Evolutionary conservation across 2,797 vertebrate species (phyloP).

Genomic region (Hephaestus fuliginosus): DNA sequence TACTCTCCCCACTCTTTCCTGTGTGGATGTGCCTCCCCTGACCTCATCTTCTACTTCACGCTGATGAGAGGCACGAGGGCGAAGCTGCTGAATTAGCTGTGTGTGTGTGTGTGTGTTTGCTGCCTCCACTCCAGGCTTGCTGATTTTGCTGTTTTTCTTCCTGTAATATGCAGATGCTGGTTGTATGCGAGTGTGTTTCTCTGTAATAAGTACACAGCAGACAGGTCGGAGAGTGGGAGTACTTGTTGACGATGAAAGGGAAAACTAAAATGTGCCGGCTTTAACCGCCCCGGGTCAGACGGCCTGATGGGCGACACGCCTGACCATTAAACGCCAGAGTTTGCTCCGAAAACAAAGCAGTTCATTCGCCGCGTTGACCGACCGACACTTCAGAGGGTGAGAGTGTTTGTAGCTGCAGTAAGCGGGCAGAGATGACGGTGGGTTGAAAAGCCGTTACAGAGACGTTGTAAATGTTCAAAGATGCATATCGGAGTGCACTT

Average conservation of each 20-base stretch:
- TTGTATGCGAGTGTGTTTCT: constrained; percentile 38
- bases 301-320: neutral
- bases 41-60: constrained; percentile 51
- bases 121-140: constrained; percentile 36
- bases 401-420: neutral
- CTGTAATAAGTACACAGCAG: constrained; percentile 27
- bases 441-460: too few species aligned
- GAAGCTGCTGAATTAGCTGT: constrained; percentile 51
- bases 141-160: constrained; percentile 52
- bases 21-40: constrained; percentile 28
- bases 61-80: constrained; percentile 33
- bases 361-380: neutral
- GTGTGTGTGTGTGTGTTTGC: neutral
- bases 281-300: neutral
- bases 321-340: neutral
- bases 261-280: neutral
- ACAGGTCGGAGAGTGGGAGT: constrained; percentile 51
- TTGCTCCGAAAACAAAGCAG: too few species aligned
- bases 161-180: constrained; percentile 50
- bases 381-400: neutral
- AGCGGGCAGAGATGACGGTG: too few species aligned
- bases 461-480: too few species aligned
- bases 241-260: constrained; percentile 13
- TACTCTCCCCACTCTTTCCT: neutral
- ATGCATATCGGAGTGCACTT: neutral